Conservation (phyloP, 2,113 vertebrate species). For the Psettodes erumei region DNA sequence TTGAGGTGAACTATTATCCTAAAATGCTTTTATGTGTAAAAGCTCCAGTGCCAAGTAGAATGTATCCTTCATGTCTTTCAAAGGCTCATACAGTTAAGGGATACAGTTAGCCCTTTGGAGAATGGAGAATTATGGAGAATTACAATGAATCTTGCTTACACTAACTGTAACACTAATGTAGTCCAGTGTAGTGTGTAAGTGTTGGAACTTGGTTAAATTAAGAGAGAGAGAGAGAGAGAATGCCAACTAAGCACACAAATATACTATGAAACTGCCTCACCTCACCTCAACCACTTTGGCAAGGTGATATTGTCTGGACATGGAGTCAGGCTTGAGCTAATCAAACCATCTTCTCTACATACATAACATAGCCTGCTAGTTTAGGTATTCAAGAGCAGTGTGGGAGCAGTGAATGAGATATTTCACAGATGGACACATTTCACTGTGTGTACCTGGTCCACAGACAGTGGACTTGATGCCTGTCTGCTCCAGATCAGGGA, state of each 20-base stretch:
- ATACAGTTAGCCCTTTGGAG: background rate
- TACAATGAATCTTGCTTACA: background rate
- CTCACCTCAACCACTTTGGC: background rate
- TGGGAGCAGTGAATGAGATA: background rate
- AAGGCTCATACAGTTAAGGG: background rate
- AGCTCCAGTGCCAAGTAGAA: background rate
- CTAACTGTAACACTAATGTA: background rate
- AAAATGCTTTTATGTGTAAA: background rate
- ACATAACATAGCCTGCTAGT: slow-evolving; percentile 24
- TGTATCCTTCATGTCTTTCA: background rate
- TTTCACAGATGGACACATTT: slow-evolving; percentile 7
- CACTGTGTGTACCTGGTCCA: slow-evolving; percentile 87
- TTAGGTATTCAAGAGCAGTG: slow-evolving; percentile 38
- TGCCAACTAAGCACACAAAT: too few species aligned
- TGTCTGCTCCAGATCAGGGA: slow-evolving; percentile 90
- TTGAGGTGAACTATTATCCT: background rate
- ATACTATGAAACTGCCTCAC: too few species aligned
- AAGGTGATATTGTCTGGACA: background rate
- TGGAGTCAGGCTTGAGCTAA: slow-evolving; percentile 15
- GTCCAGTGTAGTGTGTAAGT: too few species aligned
- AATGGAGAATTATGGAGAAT: background rate
- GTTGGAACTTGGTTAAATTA: too few species aligned
- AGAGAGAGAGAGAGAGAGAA: too few species aligned
- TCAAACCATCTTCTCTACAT: slow-evolving; percentile 40
- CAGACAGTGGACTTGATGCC: slow-evolving; percentile 98